Conservation (phyloP, 1,140 invertebrate species). For the Drosophila orena region DNA sequence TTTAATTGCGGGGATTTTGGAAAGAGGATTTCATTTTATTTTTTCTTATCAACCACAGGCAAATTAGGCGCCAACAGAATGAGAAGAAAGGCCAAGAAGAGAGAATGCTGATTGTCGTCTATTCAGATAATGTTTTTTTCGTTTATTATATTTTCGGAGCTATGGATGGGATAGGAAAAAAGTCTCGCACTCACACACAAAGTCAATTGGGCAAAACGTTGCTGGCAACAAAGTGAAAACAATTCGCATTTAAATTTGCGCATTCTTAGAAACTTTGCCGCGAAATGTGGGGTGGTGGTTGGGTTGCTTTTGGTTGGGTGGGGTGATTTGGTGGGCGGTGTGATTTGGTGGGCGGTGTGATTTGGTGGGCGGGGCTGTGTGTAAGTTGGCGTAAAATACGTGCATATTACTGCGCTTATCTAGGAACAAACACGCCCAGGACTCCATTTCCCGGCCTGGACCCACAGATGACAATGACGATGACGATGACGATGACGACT, state of each 20-base stretch:
- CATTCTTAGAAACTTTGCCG: conserved; percentile 66
- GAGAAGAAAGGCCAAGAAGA: conserved; percentile 56
- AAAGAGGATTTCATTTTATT: conserved; percentile 11
- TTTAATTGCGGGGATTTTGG: conserved; percentile 49
- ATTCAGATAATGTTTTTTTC: conserved; percentile 59
- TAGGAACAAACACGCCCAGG: conserved; percentile 77
- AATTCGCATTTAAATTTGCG: conserved; percentile 81
- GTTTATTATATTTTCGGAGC: conserved; percentile 27
- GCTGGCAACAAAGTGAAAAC: conserved; percentile 77
- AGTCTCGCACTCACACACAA: conserved; percentile 37
- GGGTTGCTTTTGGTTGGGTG: not conserved
- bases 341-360: not conserved
- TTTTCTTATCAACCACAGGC: conserved; percentile 66
- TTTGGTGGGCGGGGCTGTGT: conserved; percentile 9
- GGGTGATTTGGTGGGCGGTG: not conserved
- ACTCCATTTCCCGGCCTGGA: conserved; percentile 47
- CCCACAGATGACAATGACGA: conserved; percentile 32
- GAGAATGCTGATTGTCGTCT: conserved; percentile 75
- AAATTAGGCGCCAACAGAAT: conserved; percentile 75
- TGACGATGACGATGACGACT: conserved; percentile 42
- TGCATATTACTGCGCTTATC: conserved; percentile 82
- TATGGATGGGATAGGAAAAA: conserved; percentile 12
- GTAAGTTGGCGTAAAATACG: conserved; percentile 71
- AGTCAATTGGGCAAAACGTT: conserved; percentile 79
- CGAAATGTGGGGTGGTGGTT: conserved; percentile 7